Conservation (phyloP, 2,888 invertebrate genomes). For the Aspidiotus destructor region DNA sequence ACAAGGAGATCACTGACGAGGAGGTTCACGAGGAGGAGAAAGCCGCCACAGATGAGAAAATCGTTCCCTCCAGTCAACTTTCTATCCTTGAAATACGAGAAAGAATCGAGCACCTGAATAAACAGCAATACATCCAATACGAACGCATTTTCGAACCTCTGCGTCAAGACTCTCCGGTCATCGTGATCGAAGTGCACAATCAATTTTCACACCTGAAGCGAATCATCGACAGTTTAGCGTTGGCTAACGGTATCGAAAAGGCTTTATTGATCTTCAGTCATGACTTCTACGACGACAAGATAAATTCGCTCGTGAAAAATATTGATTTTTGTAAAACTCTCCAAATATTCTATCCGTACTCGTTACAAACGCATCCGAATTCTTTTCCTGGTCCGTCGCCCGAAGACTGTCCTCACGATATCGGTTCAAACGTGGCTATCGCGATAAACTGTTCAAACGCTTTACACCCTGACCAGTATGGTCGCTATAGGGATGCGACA, state of each 20-base stretch:
- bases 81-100: too few relatives aligned
- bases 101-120: too few relatives aligned
- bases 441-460: constrained; percentile 16
- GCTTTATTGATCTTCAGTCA: constrained; percentile 89
- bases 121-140: too few relatives aligned
- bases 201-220: constrained; percentile 87
- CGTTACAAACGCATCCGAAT: constrained; percentile 86
- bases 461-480: constrained; percentile 3
- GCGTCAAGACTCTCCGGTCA: too few relatives aligned
- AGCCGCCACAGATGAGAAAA: too few relatives aligned
- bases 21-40: too few relatives aligned
- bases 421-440: constrained; percentile 44
- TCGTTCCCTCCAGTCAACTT: too few relatives aligned
- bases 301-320: constrained; percentile 79
- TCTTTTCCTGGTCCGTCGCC: constrained; percentile 91
- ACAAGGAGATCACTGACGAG: too few relatives aligned
- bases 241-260: constrained; percentile 79
- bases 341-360: constrained; percentile 94
- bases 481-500: background rate
- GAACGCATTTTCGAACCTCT: too few relatives aligned
- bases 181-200: constrained; percentile 73
- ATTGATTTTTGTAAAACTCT: constrained; percentile 93
- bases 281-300: constrained; percentile 83
- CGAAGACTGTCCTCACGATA: constrained; percentile 83
- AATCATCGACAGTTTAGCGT: constrained; percentile 82